Evolutionary conservation across 2,113 vertebrate species (phyloP).

Genomic region (Potamarius usumacintae): DNA sequence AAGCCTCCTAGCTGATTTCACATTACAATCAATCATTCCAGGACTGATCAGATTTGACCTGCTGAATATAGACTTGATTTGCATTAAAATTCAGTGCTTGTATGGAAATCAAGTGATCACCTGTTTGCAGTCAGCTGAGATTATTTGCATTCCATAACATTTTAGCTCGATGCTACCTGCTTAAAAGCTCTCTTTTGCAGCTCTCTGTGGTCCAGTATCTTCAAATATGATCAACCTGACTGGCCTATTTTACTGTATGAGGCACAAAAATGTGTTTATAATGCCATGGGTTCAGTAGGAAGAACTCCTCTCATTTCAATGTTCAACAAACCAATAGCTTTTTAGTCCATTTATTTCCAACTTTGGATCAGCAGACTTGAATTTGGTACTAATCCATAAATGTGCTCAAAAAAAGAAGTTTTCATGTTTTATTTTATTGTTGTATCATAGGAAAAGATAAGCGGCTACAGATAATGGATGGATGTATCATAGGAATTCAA

Average conservation of each 20-base stretch:
- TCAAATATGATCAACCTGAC: not conserved
- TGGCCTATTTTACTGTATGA: not conserved
- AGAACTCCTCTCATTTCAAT: not conserved
- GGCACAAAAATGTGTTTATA: slow-evolving; percentile 1
- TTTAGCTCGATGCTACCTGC: not conserved
- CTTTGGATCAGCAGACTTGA: not conserved
- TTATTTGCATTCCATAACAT: not conserved
- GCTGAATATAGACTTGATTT: slow-evolving; percentile 13
- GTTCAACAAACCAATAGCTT: not conserved
- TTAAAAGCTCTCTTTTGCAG: slow-evolving; percentile 1
- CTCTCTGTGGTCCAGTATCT: not conserved
- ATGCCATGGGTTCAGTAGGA: not conserved
- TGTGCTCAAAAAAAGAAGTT: not conserved
- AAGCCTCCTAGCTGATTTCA: not conserved
- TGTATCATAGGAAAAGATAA: not conserved
- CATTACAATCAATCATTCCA: slow-evolving; percentile 23
- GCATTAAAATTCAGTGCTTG: not conserved
- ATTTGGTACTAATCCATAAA: not conserved
- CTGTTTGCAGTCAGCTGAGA: not conserved
- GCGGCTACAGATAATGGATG: too few relatives aligned
- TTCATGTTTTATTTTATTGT: slow-evolving; percentile 3
- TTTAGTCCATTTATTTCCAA: slow-evolving; percentile 26
- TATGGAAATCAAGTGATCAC: not conserved
- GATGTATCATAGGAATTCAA: not conserved
- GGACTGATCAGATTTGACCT: slow-evolving; percentile 10